phyloP scores from a whole-genome alignment of 2,888 invertebrate species.

The Parascotia fuliginaria region DNA sequence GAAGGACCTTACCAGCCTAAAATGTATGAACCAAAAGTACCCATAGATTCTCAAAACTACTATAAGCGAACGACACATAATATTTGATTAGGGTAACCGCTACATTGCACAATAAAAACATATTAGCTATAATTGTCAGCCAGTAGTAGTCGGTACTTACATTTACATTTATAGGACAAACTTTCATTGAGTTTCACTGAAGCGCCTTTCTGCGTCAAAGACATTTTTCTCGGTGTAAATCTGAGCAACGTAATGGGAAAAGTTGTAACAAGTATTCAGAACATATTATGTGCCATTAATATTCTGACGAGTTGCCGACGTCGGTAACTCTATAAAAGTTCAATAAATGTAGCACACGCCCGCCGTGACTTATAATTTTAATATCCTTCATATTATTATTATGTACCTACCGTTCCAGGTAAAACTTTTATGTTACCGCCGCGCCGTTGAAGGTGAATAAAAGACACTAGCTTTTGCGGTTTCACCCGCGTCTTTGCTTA shows the following conservation, averaged over 20 bases:
- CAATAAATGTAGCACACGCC: slow-evolving; percentile 62
- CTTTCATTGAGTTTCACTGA: slow-evolving; percentile 67
- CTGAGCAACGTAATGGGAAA: slow-evolving; percentile 80
- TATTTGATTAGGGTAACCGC: too few relatives aligned
- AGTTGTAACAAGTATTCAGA: slow-evolving; percentile 84
- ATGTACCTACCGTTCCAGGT: slow-evolving; percentile 4
- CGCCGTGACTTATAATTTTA: slow-evolving; percentile 54
- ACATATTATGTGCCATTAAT: slow-evolving; percentile 82
- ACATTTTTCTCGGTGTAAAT: slow-evolving; percentile 75
- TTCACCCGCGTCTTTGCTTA: too few relatives aligned
- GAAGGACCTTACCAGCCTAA: too few relatives aligned
- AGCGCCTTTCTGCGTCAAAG: slow-evolving; percentile 63
- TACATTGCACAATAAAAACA: too few relatives aligned
- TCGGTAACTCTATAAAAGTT: slow-evolving; percentile 74
- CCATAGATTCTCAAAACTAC: too few relatives aligned
- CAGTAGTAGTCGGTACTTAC: slow-evolving; percentile 39
- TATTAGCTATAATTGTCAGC: slow-evolving; percentile 41
- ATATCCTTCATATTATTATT: slow-evolving; percentile 42
- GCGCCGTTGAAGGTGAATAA: slow-evolving; percentile 20
- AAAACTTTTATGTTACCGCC: slow-evolving; percentile 22
- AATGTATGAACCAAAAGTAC: too few relatives aligned
- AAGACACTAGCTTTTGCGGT: too few relatives aligned
- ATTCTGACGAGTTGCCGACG: slow-evolving; percentile 76
- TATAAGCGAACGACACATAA: too few relatives aligned
- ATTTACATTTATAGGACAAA: slow-evolving; percentile 59